Base-by-base conservation (phyloP, 2,797 vertebrate species). In the Phoxinus dragarum region DNA sequence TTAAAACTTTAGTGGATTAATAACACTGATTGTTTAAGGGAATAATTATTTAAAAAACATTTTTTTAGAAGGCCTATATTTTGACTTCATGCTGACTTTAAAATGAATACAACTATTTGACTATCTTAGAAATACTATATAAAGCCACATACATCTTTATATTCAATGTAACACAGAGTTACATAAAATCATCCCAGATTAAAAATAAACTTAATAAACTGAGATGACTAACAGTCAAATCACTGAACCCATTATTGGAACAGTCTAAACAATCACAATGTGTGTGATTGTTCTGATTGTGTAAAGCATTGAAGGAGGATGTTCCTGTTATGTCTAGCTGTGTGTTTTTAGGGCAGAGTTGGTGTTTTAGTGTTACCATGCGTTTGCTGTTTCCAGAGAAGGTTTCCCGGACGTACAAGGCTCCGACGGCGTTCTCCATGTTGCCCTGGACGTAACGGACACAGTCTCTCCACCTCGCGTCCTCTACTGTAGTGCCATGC, bases 401-500 rank as follows among this genome's bases (percentile, higher is more conserved):
- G 68, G 97, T 95, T 92, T 98, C 95, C 40, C 89, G 93, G 77
- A 99, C 97, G 3, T 99, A 99, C 89, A 99, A 94, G 0, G 98
- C 97, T 69, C 98, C 98, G 5, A 98, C 96, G 0, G 98, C 98
- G 0, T 96, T 98, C 93, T 98, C 97, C 98, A 99, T 98, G 94
- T 97, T 97, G 93, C 92, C 97, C 95, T 99, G 98, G 89, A 99
- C 97, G 0, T 98, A 98, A 7, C 97, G 96, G 54, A 99, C 97
- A 0, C 98, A 99, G 86, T 98, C 98, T 42, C 97, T 94, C 98
- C 98, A 99, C 89, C 97, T 97, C 0, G 96, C 97, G 56, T 99
- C 97, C 89, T 99, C 97, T 89, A 96, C 92, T 0, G 97, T 97
- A 1, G 97, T 99, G 42, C 98, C 98, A 0, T 97, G 98, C 44